Conservation (phyloP, 2,113 vertebrate genomes). For the Alligator sinensis region DNA sequence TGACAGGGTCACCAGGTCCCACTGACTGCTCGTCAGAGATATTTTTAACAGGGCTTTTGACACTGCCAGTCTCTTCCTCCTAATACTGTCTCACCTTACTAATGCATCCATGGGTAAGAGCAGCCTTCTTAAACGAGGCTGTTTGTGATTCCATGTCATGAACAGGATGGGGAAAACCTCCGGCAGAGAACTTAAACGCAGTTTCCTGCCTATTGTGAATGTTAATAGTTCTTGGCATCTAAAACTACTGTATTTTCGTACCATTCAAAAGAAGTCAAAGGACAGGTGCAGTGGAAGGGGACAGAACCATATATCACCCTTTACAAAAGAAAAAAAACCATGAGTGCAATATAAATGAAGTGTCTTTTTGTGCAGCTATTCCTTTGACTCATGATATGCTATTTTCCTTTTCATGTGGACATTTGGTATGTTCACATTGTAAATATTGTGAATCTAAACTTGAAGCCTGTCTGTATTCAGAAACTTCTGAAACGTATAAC, state of each 20-base stretch:
- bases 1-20: accelerated
- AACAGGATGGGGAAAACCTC: neutral
- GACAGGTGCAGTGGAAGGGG: neutral
- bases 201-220: neutral
- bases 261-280: neutral
- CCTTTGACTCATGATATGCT: neutral
- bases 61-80: neutral
- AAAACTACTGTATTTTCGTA: neutral
- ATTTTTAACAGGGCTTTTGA: neutral
- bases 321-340: neutral
- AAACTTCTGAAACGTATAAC: neutral
- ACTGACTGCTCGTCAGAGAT: neutral
- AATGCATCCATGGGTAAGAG: neutral
- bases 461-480: neutral
- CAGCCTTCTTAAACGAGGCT: neutral
- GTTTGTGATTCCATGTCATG: neutral
- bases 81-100: accelerated
- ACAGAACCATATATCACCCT: neutral
- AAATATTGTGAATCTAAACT: neutral
- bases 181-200: neutral
- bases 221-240: neutral
- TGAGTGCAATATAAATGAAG: neutral
- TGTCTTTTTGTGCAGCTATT: neutral
- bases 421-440: neutral
- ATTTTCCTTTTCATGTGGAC: neutral